Base-by-base conservation (phyloP, 2,888 invertebrate genomes). In the Phasia obesa region DNA sequence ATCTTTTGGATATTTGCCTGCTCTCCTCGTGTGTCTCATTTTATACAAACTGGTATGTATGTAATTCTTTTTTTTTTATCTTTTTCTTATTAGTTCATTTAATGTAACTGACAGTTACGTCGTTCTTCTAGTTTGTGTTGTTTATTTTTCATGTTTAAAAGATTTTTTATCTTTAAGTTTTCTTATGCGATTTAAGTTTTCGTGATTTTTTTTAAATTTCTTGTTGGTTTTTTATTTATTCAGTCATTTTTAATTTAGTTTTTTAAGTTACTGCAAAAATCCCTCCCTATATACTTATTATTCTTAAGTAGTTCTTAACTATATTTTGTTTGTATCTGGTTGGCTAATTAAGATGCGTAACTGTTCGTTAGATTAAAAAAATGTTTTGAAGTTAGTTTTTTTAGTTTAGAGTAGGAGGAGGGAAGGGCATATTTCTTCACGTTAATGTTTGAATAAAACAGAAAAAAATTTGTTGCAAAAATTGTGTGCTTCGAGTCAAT, bases 291-390 rank as follows among this genome's bases (percentile, higher is more conserved):
- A n/a, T n/a, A n/a, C 38, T 44, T 75, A 21, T 62, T 57, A 42
- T 31, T 75, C 47, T 60, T 42, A 31, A 77, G 31, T 75, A 23
- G 51, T 27, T 74, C 44, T 60, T 19, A 62, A 60, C 44, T 53
- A 62, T 67, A 82, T 82, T 65, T 76, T 71, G 11, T 35, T 62
- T 42, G 67, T 47, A 86, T 88, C 86, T 89, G 88, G 89, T 88
- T 89, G 89, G 89, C 80, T 86, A 86, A 85, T 88, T 87, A 87
- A 86, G 88, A 87, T 86, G 85, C 85, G 86, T 74, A 67, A 44
- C 79, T 71, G 65, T 78, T 71, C 55, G 70, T 73, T 31, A 55
- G 35, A n/a, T 51, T 38, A 47, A 44, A 27, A 57, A 13, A 21
- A n/a, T 4, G 15, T 27, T 49, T 44, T 31, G 15, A 42, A 9